Conservation (phyloP, 2,797 vertebrate species). For the Gallinago nigripennis region DNA sequence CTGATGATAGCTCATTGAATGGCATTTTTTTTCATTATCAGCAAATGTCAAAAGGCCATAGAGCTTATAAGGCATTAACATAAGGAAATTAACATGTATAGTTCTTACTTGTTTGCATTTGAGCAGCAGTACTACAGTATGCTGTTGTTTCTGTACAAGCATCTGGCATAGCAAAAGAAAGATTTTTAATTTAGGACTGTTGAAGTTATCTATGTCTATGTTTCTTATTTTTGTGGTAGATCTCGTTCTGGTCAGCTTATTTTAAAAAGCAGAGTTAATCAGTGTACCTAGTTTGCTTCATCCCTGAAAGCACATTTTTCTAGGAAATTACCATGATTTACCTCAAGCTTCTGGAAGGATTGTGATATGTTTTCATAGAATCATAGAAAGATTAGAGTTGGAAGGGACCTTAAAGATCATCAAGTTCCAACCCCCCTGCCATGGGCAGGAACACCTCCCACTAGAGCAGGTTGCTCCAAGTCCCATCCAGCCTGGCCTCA, state of each 20-base stretch:
- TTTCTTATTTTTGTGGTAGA: neutral
- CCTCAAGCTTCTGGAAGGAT: neutral
- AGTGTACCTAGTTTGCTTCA: neutral
- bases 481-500: no score
- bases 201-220: neutral
- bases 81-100: neutral
- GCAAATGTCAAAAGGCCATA: neutral
- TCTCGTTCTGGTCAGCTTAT: neutral
- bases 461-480: no score
- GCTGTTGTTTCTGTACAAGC: neutral
- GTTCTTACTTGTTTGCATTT: neutral
- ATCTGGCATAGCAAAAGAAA: neutral
- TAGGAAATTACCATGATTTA: neutral
- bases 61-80: neutral
- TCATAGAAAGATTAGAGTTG: no score
- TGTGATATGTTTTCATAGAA: neutral
- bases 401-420: no score
- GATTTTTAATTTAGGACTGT: neutral
- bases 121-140: neutral
- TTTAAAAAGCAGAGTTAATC: neutral
- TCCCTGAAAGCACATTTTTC: neutral
- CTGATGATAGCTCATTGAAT: neutral
- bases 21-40: neutral
- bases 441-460: no score
- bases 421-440: no score